phyloP scores from a whole-genome alignment of 1,140 invertebrate genomes.

The Rhyacophila brunnea region DNA sequence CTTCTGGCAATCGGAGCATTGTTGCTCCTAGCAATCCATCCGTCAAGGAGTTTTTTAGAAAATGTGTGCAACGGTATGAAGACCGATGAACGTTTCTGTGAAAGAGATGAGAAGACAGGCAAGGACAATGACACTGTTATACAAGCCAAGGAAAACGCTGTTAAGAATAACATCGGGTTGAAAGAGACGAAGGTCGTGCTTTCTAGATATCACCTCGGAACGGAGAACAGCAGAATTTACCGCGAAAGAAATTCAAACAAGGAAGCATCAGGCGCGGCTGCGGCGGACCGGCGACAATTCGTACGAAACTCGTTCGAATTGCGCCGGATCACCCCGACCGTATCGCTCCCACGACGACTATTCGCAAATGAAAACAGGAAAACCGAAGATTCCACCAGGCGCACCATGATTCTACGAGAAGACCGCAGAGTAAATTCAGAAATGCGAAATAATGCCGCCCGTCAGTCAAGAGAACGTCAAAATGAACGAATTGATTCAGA shows the following conservation, averaged over 20 bases:
- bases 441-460: background rate
- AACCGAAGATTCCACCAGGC: background rate
- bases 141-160: constrained; percentile 26
- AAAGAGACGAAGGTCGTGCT: constrained; percentile 26
- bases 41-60: constrained; percentile 30
- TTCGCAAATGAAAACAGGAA: background rate
- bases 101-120: constrained; percentile 13
- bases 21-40: constrained; percentile 27
- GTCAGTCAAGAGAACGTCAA: constrained; percentile 4
- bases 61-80: constrained; percentile 24
- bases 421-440: background rate
- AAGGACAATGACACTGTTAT: constrained; percentile 25
- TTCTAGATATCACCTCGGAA: constrained; percentile 33
- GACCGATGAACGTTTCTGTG: constrained; percentile 19
- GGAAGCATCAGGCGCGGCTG: constrained; percentile 15
- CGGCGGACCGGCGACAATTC: constrained; percentile 5
- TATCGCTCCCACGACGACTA: background rate
- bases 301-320: background rate
- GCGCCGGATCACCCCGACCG: background rate
- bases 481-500: background rate
- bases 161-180: constrained; percentile 31
- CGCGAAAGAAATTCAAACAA: constrained; percentile 32
- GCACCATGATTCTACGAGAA: too few relatives aligned
- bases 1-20: constrained; percentile 20
- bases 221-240: constrained; percentile 35